Evolutionary conservation across 2,888 invertebrate species (phyloP).

Genomic region (Pristionchus exspectatus): DNA sequence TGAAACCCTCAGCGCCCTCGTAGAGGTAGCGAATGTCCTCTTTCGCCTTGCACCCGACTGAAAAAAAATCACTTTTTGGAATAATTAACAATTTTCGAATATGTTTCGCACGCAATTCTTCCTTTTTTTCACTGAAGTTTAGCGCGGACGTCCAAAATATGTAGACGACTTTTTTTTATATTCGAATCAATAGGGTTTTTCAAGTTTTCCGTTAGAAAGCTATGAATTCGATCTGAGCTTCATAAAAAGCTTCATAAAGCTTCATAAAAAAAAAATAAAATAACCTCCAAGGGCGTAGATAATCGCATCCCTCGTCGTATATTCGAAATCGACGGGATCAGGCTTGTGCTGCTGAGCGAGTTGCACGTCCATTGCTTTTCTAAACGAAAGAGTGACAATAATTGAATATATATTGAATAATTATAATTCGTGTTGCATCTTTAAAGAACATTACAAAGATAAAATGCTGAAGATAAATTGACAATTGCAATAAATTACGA

Average conservation of each 20-base stretch:
- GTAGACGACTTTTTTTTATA: too few relatives aligned
- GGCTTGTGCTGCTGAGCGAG: slow-evolving; percentile 21
- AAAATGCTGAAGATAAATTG: too few relatives aligned
- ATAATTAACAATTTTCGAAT: not conserved
- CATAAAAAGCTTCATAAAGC: too few relatives aligned
- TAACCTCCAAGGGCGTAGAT: slow-evolving; percentile 93
- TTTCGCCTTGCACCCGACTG: slow-evolving; percentile 83
- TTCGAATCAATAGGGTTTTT: too few relatives aligned
- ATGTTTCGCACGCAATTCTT: not conserved
- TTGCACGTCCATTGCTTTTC: slow-evolving; percentile 10
- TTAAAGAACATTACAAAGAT: too few relatives aligned
- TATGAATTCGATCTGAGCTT: too few relatives aligned
- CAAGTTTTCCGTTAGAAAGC: not conserved
- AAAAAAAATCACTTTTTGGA: slow-evolving; percentile 54
- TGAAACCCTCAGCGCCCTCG: slow-evolving; percentile 90
- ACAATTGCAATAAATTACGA: not conserved
- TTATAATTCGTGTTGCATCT: too few relatives aligned
- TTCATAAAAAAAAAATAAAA: not conserved
- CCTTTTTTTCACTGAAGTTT: too few relatives aligned
- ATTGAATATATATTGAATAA: too few relatives aligned
- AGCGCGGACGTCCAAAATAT: too few relatives aligned
- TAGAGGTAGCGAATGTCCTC: slow-evolving; percentile 87
- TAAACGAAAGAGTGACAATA: not conserved
- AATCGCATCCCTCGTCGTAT: slow-evolving; percentile 85
- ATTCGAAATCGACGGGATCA: slow-evolving; percentile 66